Evolutionary conservation across 2,888 invertebrate genomes (phyloP), one percentile per base, ranked within the genome.

Genomic region (Tinea trinotella): DNA sequence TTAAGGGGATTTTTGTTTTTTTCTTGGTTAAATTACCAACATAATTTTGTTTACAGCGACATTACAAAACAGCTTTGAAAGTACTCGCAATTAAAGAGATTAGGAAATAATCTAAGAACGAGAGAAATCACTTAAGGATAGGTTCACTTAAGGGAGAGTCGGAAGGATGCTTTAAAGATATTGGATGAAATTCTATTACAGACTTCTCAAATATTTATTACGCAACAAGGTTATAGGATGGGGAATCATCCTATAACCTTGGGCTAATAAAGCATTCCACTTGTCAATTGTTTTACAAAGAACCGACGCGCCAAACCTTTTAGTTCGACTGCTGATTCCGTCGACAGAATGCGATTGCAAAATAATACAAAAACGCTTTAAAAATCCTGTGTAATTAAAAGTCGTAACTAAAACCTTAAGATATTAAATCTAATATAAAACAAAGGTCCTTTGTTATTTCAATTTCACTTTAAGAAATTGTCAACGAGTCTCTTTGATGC

Each of bases 401-500:
- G 7, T 30, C 30, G 30, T 18, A 48, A 48, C 48, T 9, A 9
- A 48, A 48, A 48, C 48, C 48, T 17, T 15, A 17, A 18, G 48
- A 18, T 20, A 18, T 18, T 48, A 48, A 48, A 48, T 48, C 48
- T 17, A 48, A 48, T 48, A 48, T 18, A 18, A 18, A 48, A 48
- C 48, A 48, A 18, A 48, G 48, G 19, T n/a, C 10, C 48, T 19
- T 48, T 48, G 48, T 48, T 48, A 48, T 48, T 48, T 4, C 48
- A 48, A 18, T 48, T 48, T 48, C 18, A 48, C 19, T 48, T 48
- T n/a, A 48, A 48, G 48, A 48, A 48, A 48, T 18, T 48, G 48
- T 17, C 48, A 48, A 48, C 4, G 19, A 18, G 48, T 2, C 18
- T 30, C 48, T 48, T 48, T 48, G 48, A 48, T 48, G 48, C 48